Evolutionary conservation across 30 jellyfish, hydroid and myxozoan species (phyloP), one percentile per base, ranked within the genome.

Genomic region (Aurelia aurita): DNA sequence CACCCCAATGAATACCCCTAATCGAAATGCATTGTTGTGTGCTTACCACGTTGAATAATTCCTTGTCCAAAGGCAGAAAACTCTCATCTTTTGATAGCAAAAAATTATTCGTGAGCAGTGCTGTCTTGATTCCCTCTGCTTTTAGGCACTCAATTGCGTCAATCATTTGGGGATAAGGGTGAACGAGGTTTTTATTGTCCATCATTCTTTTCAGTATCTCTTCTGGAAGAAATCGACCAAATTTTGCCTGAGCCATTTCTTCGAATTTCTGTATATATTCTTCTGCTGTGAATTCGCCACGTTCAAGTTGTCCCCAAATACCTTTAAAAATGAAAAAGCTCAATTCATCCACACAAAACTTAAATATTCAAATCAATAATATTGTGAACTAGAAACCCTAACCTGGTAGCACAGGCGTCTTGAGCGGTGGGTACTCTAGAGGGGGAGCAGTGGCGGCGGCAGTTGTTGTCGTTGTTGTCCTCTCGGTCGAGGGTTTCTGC

Each of bases 41-140:
- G 35, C 98, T 75, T 80, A 92, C 98, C 84, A 76, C 97, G 70
- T 87, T 90, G 72, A 92, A 91, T 6, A 92, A 82, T 4, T 61
- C 49, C 39, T 68, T 76, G 29, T 87, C 96, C n/a, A 87, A 67
- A 19, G 89, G 93, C 79, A 87, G 19, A 22, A 46, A 72, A 21
- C 78, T 26, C 29, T 67, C 70, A 64, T 71, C 57, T 27, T 25
- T 71, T 11, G 72, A 63, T 5, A 82, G 27, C 46, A 80, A 67
- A 54, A 72, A 77, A 62, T 92, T 92, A 75, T 92, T 92, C 39
- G 98, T 92, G 74, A 92, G 61, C 46, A 92, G 58, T 0, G 96
- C 98, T 5, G 97, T 87, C 87, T 92, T 87, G 13, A 92, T 63
- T 29, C 98, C 98, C 35, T 74, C 92, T 1, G 92, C 91, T 58